A percentile compares a stretch with the other conserved stretches of the same genome.
Conservation (phyloP, 2,888 invertebrate genomes). For the Fragum whitleyi region DNA sequence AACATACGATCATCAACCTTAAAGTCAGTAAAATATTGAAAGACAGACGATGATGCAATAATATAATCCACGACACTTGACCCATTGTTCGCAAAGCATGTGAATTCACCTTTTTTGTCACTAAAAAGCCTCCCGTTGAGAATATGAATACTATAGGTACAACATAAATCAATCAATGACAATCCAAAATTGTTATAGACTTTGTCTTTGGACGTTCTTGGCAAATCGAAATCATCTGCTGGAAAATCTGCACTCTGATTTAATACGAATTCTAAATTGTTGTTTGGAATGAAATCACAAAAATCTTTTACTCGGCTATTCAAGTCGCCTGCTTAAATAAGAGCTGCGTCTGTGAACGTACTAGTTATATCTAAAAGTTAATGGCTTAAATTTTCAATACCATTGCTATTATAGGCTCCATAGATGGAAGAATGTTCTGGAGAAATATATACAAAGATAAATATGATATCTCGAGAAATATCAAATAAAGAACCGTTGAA, state of each 20-base stretch:
- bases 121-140: constrained; percentile 27
- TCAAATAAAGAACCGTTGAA: not conserved
- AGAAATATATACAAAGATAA: constrained; percentile 4
- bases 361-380: not conserved
- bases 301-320: constrained; percentile 24
- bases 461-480: too few species aligned
- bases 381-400: constrained; percentile 1
- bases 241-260: constrained; percentile 6
- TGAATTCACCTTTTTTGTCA: constrained; percentile 28
- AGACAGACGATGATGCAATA: constrained; percentile 20
- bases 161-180: constrained; percentile 29
- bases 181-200: constrained; percentile 28
- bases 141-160: constrained; percentile 27
- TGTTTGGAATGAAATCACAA: constrained; percentile 27
- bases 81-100: constrained; percentile 38
- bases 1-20: not conserved
- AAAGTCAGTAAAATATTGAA: constrained; percentile 8
- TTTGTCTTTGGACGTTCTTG: constrained; percentile 14
- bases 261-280: constrained; percentile 24
- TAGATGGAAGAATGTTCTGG: constrained; percentile 16
- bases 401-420: not conserved
- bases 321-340: constrained; percentile 27
- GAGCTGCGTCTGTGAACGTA: not conserved
- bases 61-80: constrained; percentile 36
- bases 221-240: constrained; percentile 22